A percentile compares a stretch with the other conserved stretches of the same genome.
Evolutionary conservation across 2,797 vertebrate species (phyloP).

Genomic region (Melanotaenia boesemani): DNA sequence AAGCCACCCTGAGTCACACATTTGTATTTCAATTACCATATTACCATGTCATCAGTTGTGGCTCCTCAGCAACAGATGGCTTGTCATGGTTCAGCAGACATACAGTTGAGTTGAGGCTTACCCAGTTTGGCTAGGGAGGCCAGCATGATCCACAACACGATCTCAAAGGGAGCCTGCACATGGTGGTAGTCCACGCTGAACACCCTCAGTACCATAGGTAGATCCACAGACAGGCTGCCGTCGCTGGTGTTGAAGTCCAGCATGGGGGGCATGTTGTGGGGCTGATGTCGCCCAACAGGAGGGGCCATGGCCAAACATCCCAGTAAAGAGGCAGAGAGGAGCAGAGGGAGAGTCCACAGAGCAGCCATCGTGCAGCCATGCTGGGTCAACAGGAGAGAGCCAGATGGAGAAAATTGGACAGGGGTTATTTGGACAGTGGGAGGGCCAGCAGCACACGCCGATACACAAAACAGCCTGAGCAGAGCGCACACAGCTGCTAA

Average conservation of each 20-base stretch:
- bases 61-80: not conserved
- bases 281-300: slow-evolving; percentile 26
- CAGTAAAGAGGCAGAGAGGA: slow-evolving; percentile 36
- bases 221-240: slow-evolving; percentile 46
- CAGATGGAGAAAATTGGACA: slow-evolving; percentile 37
- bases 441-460: slow-evolving; percentile 21
- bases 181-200: slow-evolving; percentile 88
- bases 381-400: slow-evolving; percentile 52
- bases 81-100: not conserved
- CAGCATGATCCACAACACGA: slow-evolving; percentile 89
- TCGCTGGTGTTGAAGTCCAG: slow-evolving; percentile 56
- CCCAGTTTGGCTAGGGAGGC: slow-evolving; percentile 89
- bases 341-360: slow-evolving; percentile 51
- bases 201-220: slow-evolving; percentile 63
- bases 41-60: not conserved
- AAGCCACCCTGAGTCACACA: too few species aligned
- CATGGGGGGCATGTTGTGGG: slow-evolving; percentile 33
- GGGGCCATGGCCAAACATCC: slow-evolving; percentile 44
- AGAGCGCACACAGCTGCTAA: slow-evolving; percentile 66
- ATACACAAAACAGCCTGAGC: slow-evolving; percentile 44
- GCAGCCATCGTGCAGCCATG: slow-evolving; percentile 68
- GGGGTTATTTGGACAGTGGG: slow-evolving; percentile 39
- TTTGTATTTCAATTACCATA: not conserved
- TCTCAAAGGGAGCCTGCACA: slow-evolving; percentile 87
- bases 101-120: slow-evolving; percentile 49